These are phyloP conservation scores for Metopolophium dirhodum DNA, from an alignment of 1,140 invertebrate genomes.

Conservation along the genomic window DNA sequence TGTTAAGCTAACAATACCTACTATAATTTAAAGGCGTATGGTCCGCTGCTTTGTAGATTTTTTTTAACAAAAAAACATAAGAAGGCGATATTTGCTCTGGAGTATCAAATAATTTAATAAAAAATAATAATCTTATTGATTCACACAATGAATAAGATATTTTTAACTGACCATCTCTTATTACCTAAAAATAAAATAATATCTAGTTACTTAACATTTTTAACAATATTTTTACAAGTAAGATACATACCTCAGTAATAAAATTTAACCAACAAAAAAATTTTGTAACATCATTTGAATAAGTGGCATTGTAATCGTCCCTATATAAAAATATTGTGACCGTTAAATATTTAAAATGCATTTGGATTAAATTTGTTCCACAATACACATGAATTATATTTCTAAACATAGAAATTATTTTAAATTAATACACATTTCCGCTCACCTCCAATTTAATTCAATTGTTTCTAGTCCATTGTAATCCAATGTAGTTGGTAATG, in stretches of 20 bases:
- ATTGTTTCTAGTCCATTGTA: slow-evolving; percentile 42
- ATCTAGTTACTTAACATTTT: not conserved
- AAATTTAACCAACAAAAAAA: slow-evolving; percentile 49
- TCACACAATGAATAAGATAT: slow-evolving; percentile 34
- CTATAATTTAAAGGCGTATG: slow-evolving; percentile 34
- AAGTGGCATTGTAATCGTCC: slow-evolving; percentile 35
- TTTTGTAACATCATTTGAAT: slow-evolving; percentile 51
- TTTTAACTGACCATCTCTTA: slow-evolving; percentile 27
- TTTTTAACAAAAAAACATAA: slow-evolving; percentile 41
- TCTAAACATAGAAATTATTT: not conserved
- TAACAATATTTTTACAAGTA: not conserved
- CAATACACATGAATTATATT: not conserved
- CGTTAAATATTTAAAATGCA: not conserved
- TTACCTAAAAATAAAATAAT: slow-evolving; percentile 9
- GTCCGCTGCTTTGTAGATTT: slow-evolving; percentile 10
- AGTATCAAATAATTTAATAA: slow-evolving; percentile 25
- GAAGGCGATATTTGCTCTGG: slow-evolving; percentile 7
- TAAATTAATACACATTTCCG: not conserved
- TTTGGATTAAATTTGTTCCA: not conserved
- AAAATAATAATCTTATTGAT: slow-evolving; percentile 31
- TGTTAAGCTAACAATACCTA: slow-evolving; percentile 1
- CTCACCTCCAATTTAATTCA: slow-evolving; percentile 51
- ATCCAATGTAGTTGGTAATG: slow-evolving; percentile 26
- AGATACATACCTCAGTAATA: slow-evolving; percentile 28
- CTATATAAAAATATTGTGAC: not conserved